Evolutionary conservation across 2,797 vertebrate genomes (phyloP).

Genomic region (Cygnus olor): DNA sequence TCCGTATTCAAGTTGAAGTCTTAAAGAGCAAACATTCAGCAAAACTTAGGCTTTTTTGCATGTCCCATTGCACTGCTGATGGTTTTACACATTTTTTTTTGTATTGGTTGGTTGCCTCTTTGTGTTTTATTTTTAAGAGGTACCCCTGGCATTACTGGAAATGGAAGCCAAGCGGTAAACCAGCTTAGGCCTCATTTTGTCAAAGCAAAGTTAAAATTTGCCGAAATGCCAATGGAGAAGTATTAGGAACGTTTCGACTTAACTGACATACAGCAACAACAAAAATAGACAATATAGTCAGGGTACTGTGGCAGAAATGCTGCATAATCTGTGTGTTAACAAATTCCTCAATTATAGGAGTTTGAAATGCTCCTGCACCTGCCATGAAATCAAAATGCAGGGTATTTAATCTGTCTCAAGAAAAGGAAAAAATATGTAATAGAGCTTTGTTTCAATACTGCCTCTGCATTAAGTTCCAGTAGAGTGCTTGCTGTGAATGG

Average conservation of each 20-base stretch:
- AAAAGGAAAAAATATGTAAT: neutral
- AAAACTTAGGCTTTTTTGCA: conserved; percentile 8
- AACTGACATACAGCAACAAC: neutral
- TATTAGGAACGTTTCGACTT: neutral
- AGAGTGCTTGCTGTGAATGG: neutral
- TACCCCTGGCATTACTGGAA: neutral
- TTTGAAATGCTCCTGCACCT: neutral
- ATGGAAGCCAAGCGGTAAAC: neutral
- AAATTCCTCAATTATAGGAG: neutral
- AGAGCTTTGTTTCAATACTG: neutral
- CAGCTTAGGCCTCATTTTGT: neutral
- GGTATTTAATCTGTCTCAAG: neutral
- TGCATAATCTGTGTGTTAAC: neutral
- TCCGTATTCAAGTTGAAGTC: neutral
- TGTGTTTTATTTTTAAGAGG: neutral
- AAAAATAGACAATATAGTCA: neutral
- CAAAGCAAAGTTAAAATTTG: neutral
- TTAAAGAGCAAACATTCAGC: neutral
- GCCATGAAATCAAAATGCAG: neutral
- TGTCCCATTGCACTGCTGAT: conserved; percentile 22
- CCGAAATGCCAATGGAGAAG: neutral
- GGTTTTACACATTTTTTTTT: neutral
- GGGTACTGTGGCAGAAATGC: neutral
- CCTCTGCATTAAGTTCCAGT: neutral
- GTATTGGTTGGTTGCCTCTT: neutral